Evolutionary conservation across 2,797 vertebrate species (phyloP), one percentile per base, ranked within the genome.

Genomic region (Poeciliopsis paucimaculata): DNA sequence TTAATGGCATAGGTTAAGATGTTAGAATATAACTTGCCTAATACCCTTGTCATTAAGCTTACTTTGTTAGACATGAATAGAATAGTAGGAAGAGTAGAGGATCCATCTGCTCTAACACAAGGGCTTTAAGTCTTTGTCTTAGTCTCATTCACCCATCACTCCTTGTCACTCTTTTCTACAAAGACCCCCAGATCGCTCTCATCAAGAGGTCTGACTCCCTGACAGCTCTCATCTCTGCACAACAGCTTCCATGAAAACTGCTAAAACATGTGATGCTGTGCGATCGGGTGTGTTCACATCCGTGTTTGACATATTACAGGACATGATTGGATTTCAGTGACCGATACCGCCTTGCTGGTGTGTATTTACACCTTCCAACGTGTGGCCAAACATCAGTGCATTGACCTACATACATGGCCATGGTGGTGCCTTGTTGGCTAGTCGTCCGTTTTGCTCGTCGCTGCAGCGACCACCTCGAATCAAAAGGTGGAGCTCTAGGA

Each of bases 401-500:
- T 83, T 91, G 92, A 95, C 94, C 95, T 93, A 94, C 90, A 93
- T 92, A 94, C 76, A 31, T 62, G 75, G 76, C 36, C 77, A 18
- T 64, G 77, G 77, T 39, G 82, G 43, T 82, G 85, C 86, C 89
- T 91, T 85, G 88, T 88, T 92, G 93, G 92, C 85, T 91, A 89
- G 88, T 84, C 77, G 86, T 76, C 57, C 71, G 70, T 62, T 86
- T 57, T 72, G 70, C 88, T 77, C 77, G 75, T 71, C 76, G 84
- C 73, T 96, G 96, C 91, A 97, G 95, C 95, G 94, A 92, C 95
- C 74, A 31, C 66, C 82, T 87, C 87, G 86, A 70, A 95, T 95
- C 98, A 98, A 96, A 96, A 96, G 97, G 98, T 96, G 98, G 98
- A 98, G 98, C 98, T 98, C 97, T 97, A 96, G 96, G 96, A 97